Evolutionary conservation across 2,113 vertebrate species (phyloP).

Genomic region (Eptesicus fuscus): DNA sequence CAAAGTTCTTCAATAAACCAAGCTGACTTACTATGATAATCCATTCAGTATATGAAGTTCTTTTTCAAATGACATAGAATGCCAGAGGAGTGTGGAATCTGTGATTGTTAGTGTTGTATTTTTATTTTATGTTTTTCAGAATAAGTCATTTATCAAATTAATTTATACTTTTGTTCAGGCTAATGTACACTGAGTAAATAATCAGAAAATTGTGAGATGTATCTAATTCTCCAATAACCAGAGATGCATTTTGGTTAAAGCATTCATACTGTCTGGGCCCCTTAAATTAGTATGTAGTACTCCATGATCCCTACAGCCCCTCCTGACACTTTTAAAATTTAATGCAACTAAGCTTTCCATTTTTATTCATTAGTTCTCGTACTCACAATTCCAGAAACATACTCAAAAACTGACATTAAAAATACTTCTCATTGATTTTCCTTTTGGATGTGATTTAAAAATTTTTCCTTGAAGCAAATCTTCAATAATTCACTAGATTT

Average conservation of each 20-base stretch:
- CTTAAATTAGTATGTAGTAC: neutral
- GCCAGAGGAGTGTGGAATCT: neutral
- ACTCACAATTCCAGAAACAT: neutral
- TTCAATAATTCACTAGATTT: constrained; percentile 12
- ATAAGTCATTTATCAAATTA: neutral
- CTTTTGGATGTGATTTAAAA: neutral
- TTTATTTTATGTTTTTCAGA: neutral
- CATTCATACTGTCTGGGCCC: neutral
- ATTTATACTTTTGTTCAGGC: neutral
- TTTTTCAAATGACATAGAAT: neutral
- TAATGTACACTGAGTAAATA: neutral
- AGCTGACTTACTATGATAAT: neutral
- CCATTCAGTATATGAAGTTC: neutral
- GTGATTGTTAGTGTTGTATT: neutral
- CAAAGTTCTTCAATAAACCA: neutral
- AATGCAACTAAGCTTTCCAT: neutral
- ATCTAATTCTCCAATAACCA: neutral
- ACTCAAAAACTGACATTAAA: neutral
- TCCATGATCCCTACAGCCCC: neutral
- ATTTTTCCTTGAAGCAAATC: neutral
- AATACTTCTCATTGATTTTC: neutral
- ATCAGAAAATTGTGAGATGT: neutral
- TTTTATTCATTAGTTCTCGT: neutral
- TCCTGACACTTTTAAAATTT: neutral
- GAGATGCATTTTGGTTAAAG: neutral